Percentiles rank a stretch among this genome's conserved stretches.
These are phyloP conservation scores for Epizoanthus fatuus DNA, from an alignment of 92 coral and sea anemone genomes.

Conservation along the genomic window DNA sequence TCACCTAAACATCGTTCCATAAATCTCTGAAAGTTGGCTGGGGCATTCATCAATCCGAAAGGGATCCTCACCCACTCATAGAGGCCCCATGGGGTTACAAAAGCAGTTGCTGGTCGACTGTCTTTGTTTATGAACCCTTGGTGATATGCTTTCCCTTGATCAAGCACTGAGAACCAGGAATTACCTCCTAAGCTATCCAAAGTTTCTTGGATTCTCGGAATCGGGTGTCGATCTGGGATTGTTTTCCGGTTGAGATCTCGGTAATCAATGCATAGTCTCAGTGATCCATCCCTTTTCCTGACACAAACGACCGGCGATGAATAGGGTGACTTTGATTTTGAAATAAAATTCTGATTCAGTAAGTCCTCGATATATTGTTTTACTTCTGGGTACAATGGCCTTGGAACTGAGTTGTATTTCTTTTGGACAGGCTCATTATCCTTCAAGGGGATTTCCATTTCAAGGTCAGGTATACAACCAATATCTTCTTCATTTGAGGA, in stretches of 20 bases:
- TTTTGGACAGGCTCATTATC: constrained; percentile 41
- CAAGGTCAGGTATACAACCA: constrained; percentile 55
- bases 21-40: constrained; percentile 54
- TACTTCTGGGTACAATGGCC: constrained; percentile 58
- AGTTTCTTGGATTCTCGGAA: constrained; percentile 59
- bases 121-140: constrained; percentile 55
- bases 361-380: constrained; percentile 62
- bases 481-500: constrained; percentile 56
- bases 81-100: constrained; percentile 42
- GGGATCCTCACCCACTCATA: constrained; percentile 53
- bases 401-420: constrained; percentile 38
- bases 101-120: constrained; percentile 50
- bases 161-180: constrained; percentile 54
- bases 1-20: constrained; percentile 58
- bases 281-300: constrained; percentile 49
- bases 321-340: constrained; percentile 60
- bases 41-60: constrained; percentile 55
- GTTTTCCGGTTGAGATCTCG: constrained; percentile 59
- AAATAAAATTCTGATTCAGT: constrained; percentile 52
- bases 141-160: constrained; percentile 56
- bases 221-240: constrained; percentile 58
- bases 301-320: constrained; percentile 61
- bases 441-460: constrained; percentile 44
- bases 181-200: constrained; percentile 64
- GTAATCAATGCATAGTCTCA: constrained; percentile 63